A percentile compares a stretch with the other conserved stretches of the same genome.
Evolutionary conservation across 2,113 vertebrate genomes (phyloP).

Genomic region (Macquaria ambigua): DNA sequence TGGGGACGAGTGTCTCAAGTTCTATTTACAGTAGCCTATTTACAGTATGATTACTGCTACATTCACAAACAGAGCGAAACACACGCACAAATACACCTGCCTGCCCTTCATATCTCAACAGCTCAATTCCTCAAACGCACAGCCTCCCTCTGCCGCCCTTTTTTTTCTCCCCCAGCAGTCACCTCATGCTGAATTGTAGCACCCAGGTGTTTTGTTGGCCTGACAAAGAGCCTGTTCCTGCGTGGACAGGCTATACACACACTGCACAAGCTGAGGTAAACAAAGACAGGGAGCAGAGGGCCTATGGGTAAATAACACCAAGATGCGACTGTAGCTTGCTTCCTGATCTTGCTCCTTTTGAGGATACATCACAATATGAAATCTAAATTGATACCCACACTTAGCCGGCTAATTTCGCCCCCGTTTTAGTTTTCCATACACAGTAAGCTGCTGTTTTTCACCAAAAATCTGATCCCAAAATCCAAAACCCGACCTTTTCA

Average conservation of each 20-base stretch:
- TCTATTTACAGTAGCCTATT: constrained; percentile 71
- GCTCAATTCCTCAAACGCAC: constrained; percentile 44
- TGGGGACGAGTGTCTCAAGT: constrained; percentile 44
- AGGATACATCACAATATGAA: no score
- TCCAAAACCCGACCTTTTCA: not conserved
- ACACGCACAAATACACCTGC: constrained; percentile 56
- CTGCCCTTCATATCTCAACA: constrained; percentile 65
- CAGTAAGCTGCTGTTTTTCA: not conserved
- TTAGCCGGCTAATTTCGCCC: not conserved
- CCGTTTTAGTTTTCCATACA: no score
- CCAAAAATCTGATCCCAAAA: no score
- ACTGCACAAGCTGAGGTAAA: constrained; percentile 62
- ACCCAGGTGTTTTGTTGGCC: constrained; percentile 69
- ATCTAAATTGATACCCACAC: no score
- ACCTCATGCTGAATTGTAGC: constrained; percentile 56
- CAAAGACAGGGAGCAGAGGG: constrained; percentile 32
- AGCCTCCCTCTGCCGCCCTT: not conserved
- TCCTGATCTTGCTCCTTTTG: not conserved
- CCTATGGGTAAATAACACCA: constrained; percentile 58
- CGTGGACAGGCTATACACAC: constrained; percentile 53
- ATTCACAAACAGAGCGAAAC: constrained; percentile 16
- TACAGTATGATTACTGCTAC: constrained; percentile 54
- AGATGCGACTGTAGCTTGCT: not conserved
- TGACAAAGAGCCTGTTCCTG: constrained; percentile 52
- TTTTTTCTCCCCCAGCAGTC: not conserved